Base-by-base conservation (phyloP, 2,797 vertebrate genomes). In the Pterois miles region DNA sequence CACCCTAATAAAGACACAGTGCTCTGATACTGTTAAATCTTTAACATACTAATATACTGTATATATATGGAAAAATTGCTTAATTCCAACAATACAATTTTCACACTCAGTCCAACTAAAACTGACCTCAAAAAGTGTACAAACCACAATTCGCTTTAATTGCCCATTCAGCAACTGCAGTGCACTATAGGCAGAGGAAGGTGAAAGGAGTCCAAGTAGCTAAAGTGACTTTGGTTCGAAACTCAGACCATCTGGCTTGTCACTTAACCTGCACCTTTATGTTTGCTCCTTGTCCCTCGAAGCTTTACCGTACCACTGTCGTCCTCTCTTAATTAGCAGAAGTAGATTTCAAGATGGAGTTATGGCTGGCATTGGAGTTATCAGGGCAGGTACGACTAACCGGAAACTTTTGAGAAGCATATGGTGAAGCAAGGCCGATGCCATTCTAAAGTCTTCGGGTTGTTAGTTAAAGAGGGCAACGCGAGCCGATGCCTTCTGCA, bases 211-310 rank as follows among this genome's bases (percentile, higher is more conserved):
- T 80, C 27, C 46, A 66, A 76, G 65, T 40, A 9, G 63, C 62
- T 64, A 85, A 93, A 94, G 92, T 92, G 90, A 93, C 92, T 93
- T 94, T 93, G 90, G 76, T 74, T 54, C 0, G 0, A 79, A 81
- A 65, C 82, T 90, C 84, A 62, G 74, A 78, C 93, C 93, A 94
- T 91, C 92, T 93, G 91, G 87, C 91, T 66, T 81, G 92, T 91
- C 91, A 88, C 67, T 82, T 88, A 86, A 92, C 91, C 91, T 88
- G 88, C 81, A 92, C 91, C 92, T 91, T 79, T 78, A 74, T 59
- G 74, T 87, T 82, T 76, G 81, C 88, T 85, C 86, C 69, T 54
- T 76, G 80, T 88, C 88, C 78, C 82, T 38, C 59, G 18, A 70
- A 79, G 43, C 66, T 64, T 77, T 81, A 82, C 80, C 8, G 70